Base-by-base conservation (phyloP, 2,113 vertebrate species). In the Pithys albifrons region DNA sequence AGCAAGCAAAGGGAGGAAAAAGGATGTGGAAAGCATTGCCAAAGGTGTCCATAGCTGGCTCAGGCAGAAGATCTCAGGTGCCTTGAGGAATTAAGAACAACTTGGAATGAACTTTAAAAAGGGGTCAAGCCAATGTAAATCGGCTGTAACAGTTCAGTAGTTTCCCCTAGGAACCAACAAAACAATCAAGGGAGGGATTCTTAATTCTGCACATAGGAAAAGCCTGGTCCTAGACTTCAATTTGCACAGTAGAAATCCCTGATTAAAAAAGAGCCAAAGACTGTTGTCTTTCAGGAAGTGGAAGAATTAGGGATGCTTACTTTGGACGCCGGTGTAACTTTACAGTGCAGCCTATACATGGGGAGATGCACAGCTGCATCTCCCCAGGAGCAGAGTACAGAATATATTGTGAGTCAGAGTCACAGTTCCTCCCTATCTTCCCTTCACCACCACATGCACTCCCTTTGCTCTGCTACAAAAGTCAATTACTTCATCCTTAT, bases 251-350 rank as follows among this genome's bases (percentile, higher is more conserved):
- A 96, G 96, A 96, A 95, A 87, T 91, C 69, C 88, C 73, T 87
- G 79, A 94, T 92, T 89, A 92, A 89, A 82, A 95, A 85, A 41
- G 23, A 95, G 84, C 92, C 88, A 97, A 96, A 80, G 57, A n/a
- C 43, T 85, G n/a, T 95, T 93, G 92, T 89, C 41, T 49, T 91
- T 72, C 91, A 96, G 96, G 96, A 97, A 97, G 58, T 41, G 17
- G 70, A 92, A 96, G 94, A 97, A 94, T 97, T 94, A 95, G 91
- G 90, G 88, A 96, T 96, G 92, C 95, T 97, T 96, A 75, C 85
- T 97, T 96, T 97, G 96, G 96, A 97, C 3, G 2, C 61, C 3
- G 9, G 90, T 86, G 74, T 84, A 94, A 78, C 80, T 83, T 94
- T 92, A 93, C 91, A 93, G 39, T 16, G 39, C 19, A 91, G 85